Evolutionary conservation across 2,888 invertebrate species (phyloP).

Genomic region (Lithosia quadra): DNA sequence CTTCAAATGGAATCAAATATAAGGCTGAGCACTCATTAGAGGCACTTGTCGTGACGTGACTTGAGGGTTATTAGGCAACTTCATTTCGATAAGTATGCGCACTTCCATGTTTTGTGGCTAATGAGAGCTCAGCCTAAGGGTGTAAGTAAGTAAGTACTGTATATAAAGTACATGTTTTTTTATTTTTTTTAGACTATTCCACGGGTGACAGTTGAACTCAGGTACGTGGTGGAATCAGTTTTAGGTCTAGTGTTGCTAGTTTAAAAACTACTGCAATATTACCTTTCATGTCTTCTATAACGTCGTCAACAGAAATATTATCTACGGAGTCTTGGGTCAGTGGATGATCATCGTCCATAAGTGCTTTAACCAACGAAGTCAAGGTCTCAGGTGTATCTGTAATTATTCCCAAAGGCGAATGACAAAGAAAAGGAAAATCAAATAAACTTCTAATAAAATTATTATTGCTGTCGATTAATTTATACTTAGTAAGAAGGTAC

Average conservation of each 20-base stretch:
- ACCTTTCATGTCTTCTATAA: slow-evolving; percentile 76
- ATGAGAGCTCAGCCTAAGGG: no score
- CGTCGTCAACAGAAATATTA: slow-evolving; percentile 56
- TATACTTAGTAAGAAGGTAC: no score
- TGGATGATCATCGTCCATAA: slow-evolving; percentile 65
- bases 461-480: no score
- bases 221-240: not conserved
- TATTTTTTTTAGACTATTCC: no score
- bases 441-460: not conserved
- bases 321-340: slow-evolving; percentile 64
- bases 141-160: no score
- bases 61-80: no score
- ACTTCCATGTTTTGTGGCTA: no score
- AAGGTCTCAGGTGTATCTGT: slow-evolving; percentile 75
- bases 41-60: no score
- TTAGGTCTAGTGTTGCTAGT: not conserved
- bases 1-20: no score
- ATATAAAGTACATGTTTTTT: no score
- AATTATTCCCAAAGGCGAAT: slow-evolving; percentile 27
- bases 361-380: slow-evolving; percentile 74
- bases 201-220: not conserved
- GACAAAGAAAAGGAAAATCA: not conserved
- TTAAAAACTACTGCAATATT: slow-evolving; percentile 1
- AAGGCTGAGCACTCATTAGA: no score
- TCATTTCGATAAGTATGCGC: no score